These are phyloP conservation scores for Manis javanica DNA, from an alignment of 2,797 vertebrate genomes.

Conservation along the genomic window DNA sequence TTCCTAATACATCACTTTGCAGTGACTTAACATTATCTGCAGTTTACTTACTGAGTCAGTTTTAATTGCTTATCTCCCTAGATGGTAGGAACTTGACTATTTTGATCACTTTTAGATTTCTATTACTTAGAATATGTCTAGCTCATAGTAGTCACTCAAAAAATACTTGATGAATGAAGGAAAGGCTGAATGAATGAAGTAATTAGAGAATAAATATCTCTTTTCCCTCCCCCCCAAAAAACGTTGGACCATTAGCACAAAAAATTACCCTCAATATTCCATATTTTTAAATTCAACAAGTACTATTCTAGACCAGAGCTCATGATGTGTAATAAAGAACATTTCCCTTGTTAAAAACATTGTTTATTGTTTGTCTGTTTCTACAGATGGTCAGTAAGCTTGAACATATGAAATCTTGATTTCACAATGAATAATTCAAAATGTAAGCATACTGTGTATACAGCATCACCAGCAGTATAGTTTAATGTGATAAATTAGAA, in stretches of 20 bases:
- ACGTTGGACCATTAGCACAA: neutral
- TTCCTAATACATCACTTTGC: neutral
- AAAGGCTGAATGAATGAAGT: neutral
- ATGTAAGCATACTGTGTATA: neutral
- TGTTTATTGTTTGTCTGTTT: neutral
- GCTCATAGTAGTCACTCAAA: neutral
- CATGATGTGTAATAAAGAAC: neutral
- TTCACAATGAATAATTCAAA: neutral
- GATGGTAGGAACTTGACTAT: neutral
- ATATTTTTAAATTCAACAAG: conserved; percentile 10
- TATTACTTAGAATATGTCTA: neutral
- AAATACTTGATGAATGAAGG: neutral
- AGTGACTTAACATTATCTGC: neutral
- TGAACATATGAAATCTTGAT: neutral
- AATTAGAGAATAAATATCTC: neutral
- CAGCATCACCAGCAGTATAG: neutral
- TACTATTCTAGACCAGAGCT: neutral
- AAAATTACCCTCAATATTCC: neutral
- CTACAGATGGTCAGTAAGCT: neutral
- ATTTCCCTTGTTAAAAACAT: conserved; percentile 7
- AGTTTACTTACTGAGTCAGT: neutral
- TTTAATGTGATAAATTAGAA: neutral
- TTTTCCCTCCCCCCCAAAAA: neutral
- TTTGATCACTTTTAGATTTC: neutral
- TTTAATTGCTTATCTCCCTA: neutral